phyloP scores from a whole-genome alignment of 2,888 invertebrate species.

The Meloe dianella region DNA sequence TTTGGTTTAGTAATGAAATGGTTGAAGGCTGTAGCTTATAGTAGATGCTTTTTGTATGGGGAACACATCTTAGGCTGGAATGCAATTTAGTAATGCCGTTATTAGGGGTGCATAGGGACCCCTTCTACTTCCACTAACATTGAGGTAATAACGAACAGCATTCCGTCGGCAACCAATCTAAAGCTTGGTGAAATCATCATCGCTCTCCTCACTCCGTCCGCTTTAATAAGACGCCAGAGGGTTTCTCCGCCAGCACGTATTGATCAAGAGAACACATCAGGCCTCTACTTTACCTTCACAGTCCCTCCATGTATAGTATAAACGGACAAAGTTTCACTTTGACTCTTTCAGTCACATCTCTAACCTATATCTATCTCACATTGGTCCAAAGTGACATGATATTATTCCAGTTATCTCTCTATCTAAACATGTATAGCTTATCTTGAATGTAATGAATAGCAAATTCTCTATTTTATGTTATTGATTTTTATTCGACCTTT shows the following conservation, averaged over 20 bases:
- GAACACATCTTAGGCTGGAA: conserved; percentile 4
- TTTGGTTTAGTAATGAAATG: conserved; percentile 6
- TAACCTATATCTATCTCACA: conserved; percentile 44
- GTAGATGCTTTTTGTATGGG: background rate
- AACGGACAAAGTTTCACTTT: conserved; percentile 51
- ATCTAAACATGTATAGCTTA: conserved; percentile 20
- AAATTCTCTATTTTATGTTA: background rate
- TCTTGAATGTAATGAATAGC: conserved; percentile 20
- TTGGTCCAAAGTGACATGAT: conserved; percentile 34
- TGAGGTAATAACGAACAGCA: conserved; percentile 37
- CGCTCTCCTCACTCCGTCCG: conserved; percentile 46
- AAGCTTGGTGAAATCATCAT: conserved; percentile 47
- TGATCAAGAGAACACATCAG: conserved; percentile 42
- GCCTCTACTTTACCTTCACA: conserved; percentile 38
- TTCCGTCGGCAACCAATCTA: conserved; percentile 39
- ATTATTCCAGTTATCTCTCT: conserved; percentile 35
- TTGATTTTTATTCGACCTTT: background rate
- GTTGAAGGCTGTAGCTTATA: conserved; percentile 11
- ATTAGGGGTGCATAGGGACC: conserved; percentile 6
- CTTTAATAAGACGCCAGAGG: conserved; percentile 52
- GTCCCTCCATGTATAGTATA: conserved; percentile 16
- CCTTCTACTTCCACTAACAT: conserved; percentile 24
- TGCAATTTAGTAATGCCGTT: conserved; percentile 7
- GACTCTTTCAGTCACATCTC: conserved; percentile 46
- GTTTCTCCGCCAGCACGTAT: conserved; percentile 50